Conservation (phyloP, 2,888 invertebrate genomes). For the Melitaea athalia region DNA sequence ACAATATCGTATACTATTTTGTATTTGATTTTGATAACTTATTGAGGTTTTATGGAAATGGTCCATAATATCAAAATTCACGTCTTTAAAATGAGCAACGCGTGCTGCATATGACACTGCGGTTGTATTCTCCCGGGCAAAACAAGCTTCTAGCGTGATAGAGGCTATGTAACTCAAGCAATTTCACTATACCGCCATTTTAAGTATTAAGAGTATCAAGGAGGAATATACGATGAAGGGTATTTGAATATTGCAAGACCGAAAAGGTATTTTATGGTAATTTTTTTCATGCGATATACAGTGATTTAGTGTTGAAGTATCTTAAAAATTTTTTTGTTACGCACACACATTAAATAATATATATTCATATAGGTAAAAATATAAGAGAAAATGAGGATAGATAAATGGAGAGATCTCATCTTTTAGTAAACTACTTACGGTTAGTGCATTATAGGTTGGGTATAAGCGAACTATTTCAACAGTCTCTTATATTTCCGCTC, state of each 20-base stretch:
- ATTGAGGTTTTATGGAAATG: not conserved
- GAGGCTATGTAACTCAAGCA: slow-evolving; percentile 15
- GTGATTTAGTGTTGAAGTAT: not conserved
- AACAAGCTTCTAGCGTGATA: slow-evolving; percentile 20
- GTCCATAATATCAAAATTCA: slow-evolving; percentile 13
- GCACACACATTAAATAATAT: not conserved
- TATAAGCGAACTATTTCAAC: slow-evolving; percentile 6
- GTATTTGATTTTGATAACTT: not conserved
- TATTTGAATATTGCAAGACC: not conserved
- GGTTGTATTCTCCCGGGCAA: slow-evolving; percentile 24
- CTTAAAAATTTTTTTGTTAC: not conserved
- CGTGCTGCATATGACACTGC: slow-evolving; percentile 19
- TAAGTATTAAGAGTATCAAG: slow-evolving; percentile 13
- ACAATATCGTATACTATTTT: no score
- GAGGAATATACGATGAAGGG: not conserved
- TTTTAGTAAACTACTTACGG: slow-evolving; percentile 6
- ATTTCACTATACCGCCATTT: slow-evolving; percentile 16
- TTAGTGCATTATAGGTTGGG: not conserved
- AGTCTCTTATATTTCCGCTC: slow-evolving; percentile 1
- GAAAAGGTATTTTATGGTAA: not conserved
- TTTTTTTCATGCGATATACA: not conserved
- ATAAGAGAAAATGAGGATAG: not conserved
- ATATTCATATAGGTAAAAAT: not conserved
- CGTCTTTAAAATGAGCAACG: slow-evolving; percentile 20
- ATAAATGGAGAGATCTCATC: not conserved